A percentile compares a stretch with the other conserved stretches of the same genome.
Conservation (phyloP, 2,797 vertebrate genomes). For the Buphagus erythrorhynchus region DNA sequence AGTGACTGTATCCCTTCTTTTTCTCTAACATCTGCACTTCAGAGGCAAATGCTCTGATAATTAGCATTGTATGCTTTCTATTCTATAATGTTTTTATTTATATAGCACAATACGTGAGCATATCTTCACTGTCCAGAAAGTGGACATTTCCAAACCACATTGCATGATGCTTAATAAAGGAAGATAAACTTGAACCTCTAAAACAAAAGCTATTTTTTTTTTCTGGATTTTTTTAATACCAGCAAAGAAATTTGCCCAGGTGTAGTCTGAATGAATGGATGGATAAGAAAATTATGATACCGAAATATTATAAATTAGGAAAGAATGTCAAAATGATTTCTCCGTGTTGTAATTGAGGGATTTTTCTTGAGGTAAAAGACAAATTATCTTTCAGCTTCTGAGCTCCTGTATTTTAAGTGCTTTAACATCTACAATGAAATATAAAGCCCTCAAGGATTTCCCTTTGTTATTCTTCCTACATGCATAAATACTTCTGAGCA, state of each 20-base stretch:
- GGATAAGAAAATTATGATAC: background rate
- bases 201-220: background rate
- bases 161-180: background rate
- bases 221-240: background rate
- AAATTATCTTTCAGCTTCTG: background rate
- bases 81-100: background rate
- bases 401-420: background rate
- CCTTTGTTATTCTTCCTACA: background rate
- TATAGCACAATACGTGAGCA: background rate
- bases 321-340: background rate
- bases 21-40: background rate
- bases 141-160: background rate
- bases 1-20: background rate
- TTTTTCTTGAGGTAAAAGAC: background rate
- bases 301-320: background rate
- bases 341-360: background rate
- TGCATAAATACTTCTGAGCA: background rate
- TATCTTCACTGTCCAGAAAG: background rate
- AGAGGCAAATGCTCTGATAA: background rate
- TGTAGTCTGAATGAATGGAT: background rate
- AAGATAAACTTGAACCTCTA: background rate
- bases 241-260: background rate
- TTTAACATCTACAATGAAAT: background rate
- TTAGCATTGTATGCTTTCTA: background rate
- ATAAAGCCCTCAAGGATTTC: background rate